phyloP scores from a whole-genome alignment of 2,888 invertebrate genomes.

The Poecilobothrus nobilitatus region DNA sequence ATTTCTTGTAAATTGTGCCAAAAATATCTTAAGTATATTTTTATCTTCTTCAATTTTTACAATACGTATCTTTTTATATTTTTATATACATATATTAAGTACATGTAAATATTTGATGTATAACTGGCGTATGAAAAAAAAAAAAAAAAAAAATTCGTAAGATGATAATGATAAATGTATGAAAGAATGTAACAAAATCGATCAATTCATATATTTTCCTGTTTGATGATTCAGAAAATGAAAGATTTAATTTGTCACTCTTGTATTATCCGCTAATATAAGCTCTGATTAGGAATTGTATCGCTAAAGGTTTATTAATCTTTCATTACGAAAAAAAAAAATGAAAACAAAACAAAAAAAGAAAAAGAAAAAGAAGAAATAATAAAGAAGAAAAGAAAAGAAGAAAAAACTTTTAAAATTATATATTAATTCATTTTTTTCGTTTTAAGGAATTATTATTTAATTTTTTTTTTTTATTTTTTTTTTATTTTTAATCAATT shows the following conservation, averaged over 20 bases:
- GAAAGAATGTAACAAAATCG: neutral
- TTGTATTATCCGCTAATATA: constrained; percentile 1
- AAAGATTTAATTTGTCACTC: constrained; percentile 2
- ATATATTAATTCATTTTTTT: no score
- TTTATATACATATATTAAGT: neutral
- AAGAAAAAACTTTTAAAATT: no score
- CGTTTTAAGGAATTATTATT: no score
- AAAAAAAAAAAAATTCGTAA: no score
- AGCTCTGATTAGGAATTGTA: neutral
- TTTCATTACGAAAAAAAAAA: neutral
- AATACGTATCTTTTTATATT: neutral
- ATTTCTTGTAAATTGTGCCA: neutral
- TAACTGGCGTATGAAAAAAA: no score
- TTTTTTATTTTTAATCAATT: no score
- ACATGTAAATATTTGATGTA: no score
- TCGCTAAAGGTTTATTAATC: neutral
- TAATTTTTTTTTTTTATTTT: no score
- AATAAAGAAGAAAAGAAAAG: no score
- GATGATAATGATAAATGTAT: no score
- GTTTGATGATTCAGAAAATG: constrained; percentile 3
- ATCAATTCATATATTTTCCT: neutral
- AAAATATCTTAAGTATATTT: neutral
- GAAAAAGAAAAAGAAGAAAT: no score
- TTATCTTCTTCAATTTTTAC: neutral
- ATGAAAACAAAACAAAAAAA: no score